Conservation (phyloP, 2,888 invertebrate genomes). For the Cartodere bifasciata region DNA sequence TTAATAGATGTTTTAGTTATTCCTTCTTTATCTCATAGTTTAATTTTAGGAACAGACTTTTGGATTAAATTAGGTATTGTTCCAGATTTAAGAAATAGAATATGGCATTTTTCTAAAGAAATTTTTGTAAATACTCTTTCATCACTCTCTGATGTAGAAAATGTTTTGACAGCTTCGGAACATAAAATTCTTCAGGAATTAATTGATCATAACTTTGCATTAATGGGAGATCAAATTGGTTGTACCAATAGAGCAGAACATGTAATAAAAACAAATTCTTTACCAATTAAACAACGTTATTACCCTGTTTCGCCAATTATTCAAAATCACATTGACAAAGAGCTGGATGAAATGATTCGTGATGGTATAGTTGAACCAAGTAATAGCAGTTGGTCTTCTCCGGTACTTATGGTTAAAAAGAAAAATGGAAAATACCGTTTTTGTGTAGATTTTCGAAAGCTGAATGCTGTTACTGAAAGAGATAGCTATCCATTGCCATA, state of each 20-base stretch:
- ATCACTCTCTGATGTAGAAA: not conserved
- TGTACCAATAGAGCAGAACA: constrained; percentile 3
- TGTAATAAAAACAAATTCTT: constrained; percentile 2
- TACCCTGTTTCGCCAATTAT: constrained; percentile 15
- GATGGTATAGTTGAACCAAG: constrained; percentile 22
- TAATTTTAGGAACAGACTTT: constrained; percentile 14
- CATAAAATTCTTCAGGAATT: not conserved
- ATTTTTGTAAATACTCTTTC: not conserved
- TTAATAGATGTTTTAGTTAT: constrained; percentile 13
- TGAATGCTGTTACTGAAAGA: not conserved
- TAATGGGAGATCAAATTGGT: constrained; percentile 4
- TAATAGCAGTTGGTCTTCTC: constrained; percentile 21
- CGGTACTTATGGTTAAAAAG: constrained; percentile 8
- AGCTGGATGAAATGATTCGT: constrained; percentile 24
- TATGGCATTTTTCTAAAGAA: constrained; percentile 12
- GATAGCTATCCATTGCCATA: constrained; percentile 4
- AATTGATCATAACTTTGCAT: not conserved
- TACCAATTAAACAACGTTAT: constrained; percentile 8
- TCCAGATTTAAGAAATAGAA: constrained; percentile 13
- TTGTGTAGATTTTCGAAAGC: no score
- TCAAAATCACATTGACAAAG: constrained; percentile 14
- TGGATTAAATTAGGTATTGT: constrained; percentile 15
- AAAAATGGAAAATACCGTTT: constrained; percentile 1
- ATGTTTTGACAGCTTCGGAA: not conserved
- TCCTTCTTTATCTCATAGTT: constrained; percentile 8